phyloP scores from a whole-genome alignment of 2,797 vertebrate species.

The Crypturellus tataupa region DNA sequence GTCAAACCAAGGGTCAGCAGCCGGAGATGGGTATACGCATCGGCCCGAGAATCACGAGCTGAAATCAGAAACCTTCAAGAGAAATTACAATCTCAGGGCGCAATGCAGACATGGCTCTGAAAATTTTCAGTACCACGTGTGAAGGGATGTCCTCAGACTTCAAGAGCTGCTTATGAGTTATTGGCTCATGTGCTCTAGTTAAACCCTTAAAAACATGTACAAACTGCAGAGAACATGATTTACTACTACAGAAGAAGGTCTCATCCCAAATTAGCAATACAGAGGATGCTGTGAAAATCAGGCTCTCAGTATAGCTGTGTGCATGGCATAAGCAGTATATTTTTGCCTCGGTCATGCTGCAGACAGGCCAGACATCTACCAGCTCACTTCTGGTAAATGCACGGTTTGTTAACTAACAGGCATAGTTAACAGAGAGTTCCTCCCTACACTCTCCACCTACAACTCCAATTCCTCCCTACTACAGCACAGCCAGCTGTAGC shows the following conservation, averaged over 20 bases:
- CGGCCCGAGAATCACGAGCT: not conserved
- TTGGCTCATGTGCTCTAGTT: not conserved
- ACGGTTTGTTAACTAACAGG: not conserved
- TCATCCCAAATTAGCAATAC: not conserved
- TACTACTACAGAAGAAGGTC: not conserved
- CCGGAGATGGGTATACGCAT: constrained; percentile 22
- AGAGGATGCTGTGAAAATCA: not conserved
- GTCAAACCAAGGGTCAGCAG: constrained; percentile 59
- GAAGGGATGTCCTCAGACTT: accelerated
- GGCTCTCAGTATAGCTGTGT: not conserved
- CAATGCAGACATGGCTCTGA: not conserved
- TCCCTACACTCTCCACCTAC: not conserved
- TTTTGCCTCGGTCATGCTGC: not conserved
- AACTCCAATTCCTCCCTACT: no score
- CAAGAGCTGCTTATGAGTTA: not conserved
- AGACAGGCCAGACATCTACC: not conserved
- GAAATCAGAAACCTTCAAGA: constrained; percentile 40
- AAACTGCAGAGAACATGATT: not conserved
- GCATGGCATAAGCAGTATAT: not conserved
- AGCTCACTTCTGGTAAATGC: not conserved
- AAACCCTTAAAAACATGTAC: not conserved
- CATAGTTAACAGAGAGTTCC: not conserved
- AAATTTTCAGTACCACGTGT: accelerated
- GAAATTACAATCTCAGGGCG: not conserved
- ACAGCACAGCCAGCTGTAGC: not conserved